phyloP scores from a whole-genome alignment of 2,797 vertebrate genomes.

The Crocidura indochinensis region DNA sequence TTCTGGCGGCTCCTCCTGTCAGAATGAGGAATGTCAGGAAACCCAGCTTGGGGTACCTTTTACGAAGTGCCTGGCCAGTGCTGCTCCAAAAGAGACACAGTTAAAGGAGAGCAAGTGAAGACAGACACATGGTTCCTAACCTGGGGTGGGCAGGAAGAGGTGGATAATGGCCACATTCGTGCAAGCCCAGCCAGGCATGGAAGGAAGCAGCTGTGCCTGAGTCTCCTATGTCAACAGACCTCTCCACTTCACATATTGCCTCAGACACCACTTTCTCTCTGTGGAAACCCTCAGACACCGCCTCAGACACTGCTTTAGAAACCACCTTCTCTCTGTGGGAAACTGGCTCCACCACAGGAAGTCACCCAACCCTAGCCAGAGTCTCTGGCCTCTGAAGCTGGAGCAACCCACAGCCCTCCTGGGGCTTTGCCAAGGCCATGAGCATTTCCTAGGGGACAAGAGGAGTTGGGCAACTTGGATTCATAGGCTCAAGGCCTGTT shows the following conservation, averaged over 20 bases:
- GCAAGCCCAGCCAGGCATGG: no score
- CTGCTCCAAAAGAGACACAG: not conserved
- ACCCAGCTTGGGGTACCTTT: not conserved
- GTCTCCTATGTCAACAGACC: no score
- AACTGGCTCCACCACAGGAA: not conserved
- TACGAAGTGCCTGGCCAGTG: not conserved
- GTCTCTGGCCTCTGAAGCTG: not conserved
- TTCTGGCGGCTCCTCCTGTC: not conserved
- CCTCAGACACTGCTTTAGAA: no score
- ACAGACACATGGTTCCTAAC: not conserved
- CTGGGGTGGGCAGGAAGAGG: not conserved
- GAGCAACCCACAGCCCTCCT: not conserved
- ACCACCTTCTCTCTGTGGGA: not conserved
- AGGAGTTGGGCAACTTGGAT: not conserved
- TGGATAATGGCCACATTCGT: no score
- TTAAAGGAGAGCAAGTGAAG: not conserved
- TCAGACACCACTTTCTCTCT: not conserved
- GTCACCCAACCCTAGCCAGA: rapidly evolving
- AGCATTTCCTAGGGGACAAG: no score
- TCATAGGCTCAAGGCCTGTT: not conserved
- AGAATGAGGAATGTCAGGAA: not conserved
- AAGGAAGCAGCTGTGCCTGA: no score
- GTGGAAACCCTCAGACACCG: no score
- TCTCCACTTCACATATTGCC: no score
- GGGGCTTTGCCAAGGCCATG: not conserved